These are phyloP conservation scores for Edolisoma coerulescens DNA, from an alignment of 2,113 vertebrate species.

Conservation along the genomic window DNA sequence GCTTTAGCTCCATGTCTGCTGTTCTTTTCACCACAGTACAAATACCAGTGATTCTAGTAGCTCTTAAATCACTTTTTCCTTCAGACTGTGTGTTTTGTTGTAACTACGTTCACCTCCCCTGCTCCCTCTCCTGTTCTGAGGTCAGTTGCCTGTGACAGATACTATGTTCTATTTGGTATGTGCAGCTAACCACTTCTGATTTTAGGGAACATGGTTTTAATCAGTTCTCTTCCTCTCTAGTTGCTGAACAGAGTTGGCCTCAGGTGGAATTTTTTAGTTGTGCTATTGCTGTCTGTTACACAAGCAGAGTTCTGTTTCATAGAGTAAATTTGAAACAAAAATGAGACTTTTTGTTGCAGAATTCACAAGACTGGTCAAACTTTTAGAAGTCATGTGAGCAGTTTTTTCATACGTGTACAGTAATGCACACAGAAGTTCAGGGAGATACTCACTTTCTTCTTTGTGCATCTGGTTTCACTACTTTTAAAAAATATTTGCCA, in stretches of 20 bases:
- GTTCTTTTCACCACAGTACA: background rate
- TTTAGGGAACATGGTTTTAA: constrained; percentile 38
- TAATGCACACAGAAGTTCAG: background rate
- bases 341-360: background rate
- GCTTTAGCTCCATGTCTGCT: background rate
- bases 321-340: background rate
- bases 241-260: constrained; percentile 14
- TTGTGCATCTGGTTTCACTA: background rate
- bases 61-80: constrained; percentile 4
- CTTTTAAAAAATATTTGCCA: background rate
- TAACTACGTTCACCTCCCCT: background rate
- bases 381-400: background rate
- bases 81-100: background rate
- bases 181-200: constrained; percentile 13
- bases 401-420: background rate
- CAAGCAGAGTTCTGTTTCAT: background rate
- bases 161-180: background rate
- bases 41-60: background rate
- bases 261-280: constrained; percentile 48
- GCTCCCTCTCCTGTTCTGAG: constrained; percentile 8
- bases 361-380: background rate
- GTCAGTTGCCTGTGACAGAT: background rate
- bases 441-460: background rate
- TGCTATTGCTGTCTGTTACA: background rate
- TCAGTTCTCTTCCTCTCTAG: constrained; percentile 30